Evolutionary conservation across 2,113 vertebrate species (phyloP).

Genomic region (Ctenomys sociabilis): DNA sequence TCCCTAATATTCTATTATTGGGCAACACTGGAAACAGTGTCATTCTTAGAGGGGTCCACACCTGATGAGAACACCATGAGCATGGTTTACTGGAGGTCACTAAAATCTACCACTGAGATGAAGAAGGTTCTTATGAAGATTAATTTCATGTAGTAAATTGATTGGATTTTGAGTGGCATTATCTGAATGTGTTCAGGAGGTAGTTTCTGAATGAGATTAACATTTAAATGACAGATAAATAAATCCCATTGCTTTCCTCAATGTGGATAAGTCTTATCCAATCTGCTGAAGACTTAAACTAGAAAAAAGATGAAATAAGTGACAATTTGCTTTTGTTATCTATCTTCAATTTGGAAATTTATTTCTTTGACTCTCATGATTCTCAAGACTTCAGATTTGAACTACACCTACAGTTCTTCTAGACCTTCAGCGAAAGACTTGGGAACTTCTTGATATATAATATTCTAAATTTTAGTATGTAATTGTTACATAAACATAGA

Average conservation of each 20-base stretch:
- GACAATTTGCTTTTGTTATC: background rate
- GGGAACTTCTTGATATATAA: background rate
- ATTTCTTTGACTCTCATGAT: background rate
- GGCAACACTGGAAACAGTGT: background rate
- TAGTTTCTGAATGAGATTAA: background rate
- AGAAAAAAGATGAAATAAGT: background rate
- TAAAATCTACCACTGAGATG: background rate
- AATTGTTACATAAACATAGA: background rate
- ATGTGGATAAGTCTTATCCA: background rate
- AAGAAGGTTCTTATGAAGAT: background rate
- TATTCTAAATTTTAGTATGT: background rate
- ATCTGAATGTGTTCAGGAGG: background rate
- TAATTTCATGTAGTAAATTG: background rate
- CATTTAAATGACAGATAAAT: background rate
- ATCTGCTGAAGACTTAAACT: background rate
- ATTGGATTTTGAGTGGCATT: background rate
- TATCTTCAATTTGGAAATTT: background rate
- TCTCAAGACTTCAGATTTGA: background rate
- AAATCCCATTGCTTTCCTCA: background rate
- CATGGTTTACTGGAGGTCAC: background rate
- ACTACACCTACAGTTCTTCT: background rate
- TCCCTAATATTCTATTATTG: background rate
- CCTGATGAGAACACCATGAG: background rate
- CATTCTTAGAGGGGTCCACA: background rate
- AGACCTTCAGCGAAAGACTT: background rate